These are phyloP conservation scores for Thoracochromis brauschi DNA, from an alignment of 2,113 vertebrate genomes.

Conservation along the genomic window DNA sequence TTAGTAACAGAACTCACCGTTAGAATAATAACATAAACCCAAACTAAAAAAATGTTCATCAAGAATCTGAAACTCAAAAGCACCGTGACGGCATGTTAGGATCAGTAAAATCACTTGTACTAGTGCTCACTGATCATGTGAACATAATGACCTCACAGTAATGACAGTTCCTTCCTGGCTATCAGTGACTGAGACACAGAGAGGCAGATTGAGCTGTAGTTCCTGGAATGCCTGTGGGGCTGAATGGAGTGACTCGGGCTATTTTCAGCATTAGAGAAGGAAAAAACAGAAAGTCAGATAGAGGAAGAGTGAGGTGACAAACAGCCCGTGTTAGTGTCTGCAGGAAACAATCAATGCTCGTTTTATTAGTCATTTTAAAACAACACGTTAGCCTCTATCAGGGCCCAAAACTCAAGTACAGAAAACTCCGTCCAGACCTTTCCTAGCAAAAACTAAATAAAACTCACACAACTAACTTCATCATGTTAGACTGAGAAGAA, in stretches of 20 bases:
- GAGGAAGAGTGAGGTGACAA: neutral
- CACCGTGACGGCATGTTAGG: neutral
- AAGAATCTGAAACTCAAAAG: rapidly evolving
- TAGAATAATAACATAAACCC: neutral
- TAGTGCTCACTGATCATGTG: neutral
- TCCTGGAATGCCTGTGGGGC: conserved; percentile 13
- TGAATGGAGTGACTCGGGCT: conserved; percentile 26
- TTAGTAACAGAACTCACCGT: rapidly evolving
- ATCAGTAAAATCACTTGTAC: neutral
- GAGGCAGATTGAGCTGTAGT: neutral
- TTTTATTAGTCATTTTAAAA: neutral
- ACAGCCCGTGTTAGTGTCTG: neutral
- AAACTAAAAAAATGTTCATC: neutral
- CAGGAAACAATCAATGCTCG: neutral
- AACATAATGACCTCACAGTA: neutral
- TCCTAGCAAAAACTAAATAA: neutral
- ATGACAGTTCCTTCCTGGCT: neutral
- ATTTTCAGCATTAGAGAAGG: conserved; percentile 41
- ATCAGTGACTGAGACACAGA: neutral
- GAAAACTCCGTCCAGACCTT: neutral
- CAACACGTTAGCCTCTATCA: neutral
- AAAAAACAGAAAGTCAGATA: neutral
- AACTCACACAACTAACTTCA: neutral
- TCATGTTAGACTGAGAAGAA: neutral
- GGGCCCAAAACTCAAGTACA: neutral